Evolutionary conservation across 2,113 vertebrate species (phyloP).

Genomic region (Amia ocellicauda): DNA sequence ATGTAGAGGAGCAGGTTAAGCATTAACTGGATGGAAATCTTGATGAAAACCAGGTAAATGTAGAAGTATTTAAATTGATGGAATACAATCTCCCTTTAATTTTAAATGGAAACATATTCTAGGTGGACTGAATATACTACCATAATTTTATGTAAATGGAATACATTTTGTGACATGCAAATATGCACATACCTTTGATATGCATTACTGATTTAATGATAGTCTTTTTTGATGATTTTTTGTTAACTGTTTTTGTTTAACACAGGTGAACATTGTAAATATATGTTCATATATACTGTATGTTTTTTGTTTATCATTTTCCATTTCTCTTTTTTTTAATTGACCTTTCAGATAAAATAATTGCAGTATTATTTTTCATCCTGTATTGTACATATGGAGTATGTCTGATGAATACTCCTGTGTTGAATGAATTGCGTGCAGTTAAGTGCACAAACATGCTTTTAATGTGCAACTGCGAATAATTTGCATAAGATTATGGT

Average conservation of each 20-base stretch:
- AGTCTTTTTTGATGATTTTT: too few relatives aligned
- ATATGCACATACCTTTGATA: too few relatives aligned
- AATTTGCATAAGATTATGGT: conserved; percentile 23
- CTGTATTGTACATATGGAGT: too few relatives aligned
- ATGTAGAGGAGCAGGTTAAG: too few relatives aligned
- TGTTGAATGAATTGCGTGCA: conserved; percentile 31
- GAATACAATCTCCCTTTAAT: conserved; percentile 49
- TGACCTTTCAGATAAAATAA: too few relatives aligned
- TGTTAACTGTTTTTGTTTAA: too few relatives aligned
- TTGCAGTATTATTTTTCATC: too few relatives aligned
- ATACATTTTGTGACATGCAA: background rate
- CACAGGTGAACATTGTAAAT: too few relatives aligned
- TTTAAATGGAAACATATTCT: conserved; percentile 22
- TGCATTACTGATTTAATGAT: background rate
- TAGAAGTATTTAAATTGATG: conserved; percentile 25
- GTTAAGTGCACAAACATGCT: conserved; percentile 12
- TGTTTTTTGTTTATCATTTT: too few relatives aligned
- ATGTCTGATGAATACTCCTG: conserved; percentile 45
- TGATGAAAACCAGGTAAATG: conserved; percentile 26
- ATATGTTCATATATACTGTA: too few relatives aligned
- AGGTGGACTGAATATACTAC: conserved; percentile 12
- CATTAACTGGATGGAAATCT: conserved; percentile 9
- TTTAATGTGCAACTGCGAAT: background rate
- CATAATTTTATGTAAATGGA: conserved; percentile 13
- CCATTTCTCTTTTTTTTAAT: too few relatives aligned